phyloP scores from a whole-genome alignment of 2,113 vertebrate species.

The Ictidomys tridecemlineatus region DNA sequence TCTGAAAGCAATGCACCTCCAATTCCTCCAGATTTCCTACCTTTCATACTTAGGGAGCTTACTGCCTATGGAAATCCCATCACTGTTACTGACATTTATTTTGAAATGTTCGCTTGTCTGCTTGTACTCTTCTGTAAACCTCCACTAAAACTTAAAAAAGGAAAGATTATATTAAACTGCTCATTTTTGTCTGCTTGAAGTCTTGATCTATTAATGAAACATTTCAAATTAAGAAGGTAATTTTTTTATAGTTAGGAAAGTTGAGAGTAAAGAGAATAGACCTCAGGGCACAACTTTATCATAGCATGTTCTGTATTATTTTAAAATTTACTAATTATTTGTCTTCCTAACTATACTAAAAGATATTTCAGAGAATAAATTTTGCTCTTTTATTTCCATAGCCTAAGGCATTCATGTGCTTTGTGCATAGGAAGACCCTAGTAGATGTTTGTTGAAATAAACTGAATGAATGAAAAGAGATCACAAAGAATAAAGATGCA shows the following conservation, averaged over 20 bases:
- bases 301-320: not conserved
- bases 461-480: not conserved
- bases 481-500: not conserved
- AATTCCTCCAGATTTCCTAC: not conserved
- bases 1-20: not conserved
- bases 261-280: not conserved
- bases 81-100: slow-evolving; percentile 57
- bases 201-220: slow-evolving; percentile 53
- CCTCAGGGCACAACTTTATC: not conserved
- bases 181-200: slow-evolving; percentile 61
- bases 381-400: slow-evolving; percentile 9
- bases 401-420: not conserved
- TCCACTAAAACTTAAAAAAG: slow-evolving; percentile 58
- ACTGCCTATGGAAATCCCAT: slow-evolving; percentile 29
- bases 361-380: not conserved
- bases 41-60: not conserved
- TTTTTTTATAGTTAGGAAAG: not conserved
- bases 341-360: not conserved
- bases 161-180: slow-evolving; percentile 66
- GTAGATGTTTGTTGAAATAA: not conserved
- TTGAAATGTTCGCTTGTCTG: slow-evolving; percentile 56
- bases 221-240: slow-evolving; percentile 58
- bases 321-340: slow-evolving; percentile 45
- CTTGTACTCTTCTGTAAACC: not conserved
- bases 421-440: not conserved